These are phyloP conservation scores for Chelonoidis abingdonii DNA, from an alignment of 2,113 vertebrate species.

Conservation along the genomic window DNA sequence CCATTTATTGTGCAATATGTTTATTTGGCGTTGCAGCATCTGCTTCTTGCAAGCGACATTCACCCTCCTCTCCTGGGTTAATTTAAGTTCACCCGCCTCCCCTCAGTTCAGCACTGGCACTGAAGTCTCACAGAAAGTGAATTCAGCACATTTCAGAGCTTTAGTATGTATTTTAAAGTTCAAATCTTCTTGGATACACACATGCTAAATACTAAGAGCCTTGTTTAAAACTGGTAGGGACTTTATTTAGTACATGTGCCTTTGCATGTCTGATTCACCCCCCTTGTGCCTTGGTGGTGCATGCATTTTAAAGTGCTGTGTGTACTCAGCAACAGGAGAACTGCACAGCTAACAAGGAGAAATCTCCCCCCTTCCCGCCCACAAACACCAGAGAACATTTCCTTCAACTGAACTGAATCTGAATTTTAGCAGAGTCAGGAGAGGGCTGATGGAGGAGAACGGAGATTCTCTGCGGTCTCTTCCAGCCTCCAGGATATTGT, in stretches of 20 bases:
- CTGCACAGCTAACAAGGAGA: background rate
- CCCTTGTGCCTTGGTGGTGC: fast-evolving
- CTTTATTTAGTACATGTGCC: fast-evolving
- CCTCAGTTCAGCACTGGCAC: slow-evolving; percentile 55
- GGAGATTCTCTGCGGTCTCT: background rate
- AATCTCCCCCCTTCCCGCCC: background rate
- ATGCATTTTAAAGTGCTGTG: background rate
- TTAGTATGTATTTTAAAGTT: slow-evolving; percentile 39
- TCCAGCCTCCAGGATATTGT: slow-evolving; percentile 15
- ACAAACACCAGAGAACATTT: background rate
- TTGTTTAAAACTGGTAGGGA: background rate
- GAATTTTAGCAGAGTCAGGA: slow-evolving; percentile 24
- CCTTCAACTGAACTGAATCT: background rate
- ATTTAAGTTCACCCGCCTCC: slow-evolving; percentile 75
- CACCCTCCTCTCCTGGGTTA: slow-evolving; percentile 76
- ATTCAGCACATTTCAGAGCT: slow-evolving; percentile 61
- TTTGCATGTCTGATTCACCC: fast-evolving
- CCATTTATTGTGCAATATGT: slow-evolving; percentile 82
- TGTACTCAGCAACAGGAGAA: background rate
- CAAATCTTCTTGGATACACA: slow-evolving; percentile 46
- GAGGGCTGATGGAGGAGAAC: background rate
- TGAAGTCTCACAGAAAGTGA: slow-evolving; percentile 58
- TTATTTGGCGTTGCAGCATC: slow-evolving; percentile 78
- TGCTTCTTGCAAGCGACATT: slow-evolving; percentile 73
- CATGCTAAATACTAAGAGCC: background rate